A percentile compares a stretch with the other conserved stretches of the same genome.
phyloP scores from a whole-genome alignment of 2,888 invertebrate genomes.

The Cantharis rufa region DNA sequence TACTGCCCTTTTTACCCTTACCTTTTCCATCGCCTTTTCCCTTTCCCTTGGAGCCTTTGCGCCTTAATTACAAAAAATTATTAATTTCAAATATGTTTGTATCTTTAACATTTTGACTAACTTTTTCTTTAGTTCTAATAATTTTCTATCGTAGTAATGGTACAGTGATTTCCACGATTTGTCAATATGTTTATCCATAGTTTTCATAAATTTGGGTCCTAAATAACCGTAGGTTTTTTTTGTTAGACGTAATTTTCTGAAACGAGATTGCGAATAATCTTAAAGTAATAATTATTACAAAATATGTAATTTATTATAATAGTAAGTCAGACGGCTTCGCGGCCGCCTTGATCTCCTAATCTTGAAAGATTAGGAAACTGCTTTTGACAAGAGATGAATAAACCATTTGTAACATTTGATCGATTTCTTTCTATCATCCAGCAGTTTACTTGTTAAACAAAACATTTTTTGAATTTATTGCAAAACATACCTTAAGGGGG shows the following conservation, averaged over 20 bases:
- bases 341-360: too few species aligned
- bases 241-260: conserved; percentile 20
- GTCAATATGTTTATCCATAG: conserved; percentile 30
- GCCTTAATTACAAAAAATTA: background rate
- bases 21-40: background rate
- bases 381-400: too few species aligned
- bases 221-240: conserved; percentile 12
- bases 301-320: too few species aligned
- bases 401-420: too few species aligned
- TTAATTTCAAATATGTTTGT: background rate
- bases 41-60: background rate
- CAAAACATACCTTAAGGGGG: conserved; percentile 22
- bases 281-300: too few species aligned
- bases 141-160: conserved; percentile 29
- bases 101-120: background rate
- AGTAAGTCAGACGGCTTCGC: too few species aligned
- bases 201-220: conserved; percentile 18
- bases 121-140: conserved; percentile 5
- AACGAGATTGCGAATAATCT: background rate
- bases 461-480: too few species aligned
- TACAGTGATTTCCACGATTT: conserved; percentile 32
- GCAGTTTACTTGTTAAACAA: too few species aligned
- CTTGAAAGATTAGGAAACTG: too few species aligned
- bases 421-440: too few species aligned
- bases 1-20: conserved; percentile 4